These are phyloP conservation scores for Latrodectus hesperus DNA, from an alignment of 2,888 invertebrate species.

Conservation along the genomic window DNA sequence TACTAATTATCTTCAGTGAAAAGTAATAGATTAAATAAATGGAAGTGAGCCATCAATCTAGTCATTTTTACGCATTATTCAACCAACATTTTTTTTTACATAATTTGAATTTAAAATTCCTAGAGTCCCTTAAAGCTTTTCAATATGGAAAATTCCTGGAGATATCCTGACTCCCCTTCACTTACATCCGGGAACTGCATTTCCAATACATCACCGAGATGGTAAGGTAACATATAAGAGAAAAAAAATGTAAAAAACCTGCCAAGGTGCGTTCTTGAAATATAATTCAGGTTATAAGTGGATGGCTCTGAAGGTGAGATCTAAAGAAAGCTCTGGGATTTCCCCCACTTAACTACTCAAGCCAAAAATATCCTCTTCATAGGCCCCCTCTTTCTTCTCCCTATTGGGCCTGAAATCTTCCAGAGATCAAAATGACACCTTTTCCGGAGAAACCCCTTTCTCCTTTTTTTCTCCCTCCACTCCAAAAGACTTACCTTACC, in stretches of 20 bases:
- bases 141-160: too few relatives aligned
- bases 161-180: too few relatives aligned
- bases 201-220: constrained; percentile 29
- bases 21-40: too few relatives aligned
- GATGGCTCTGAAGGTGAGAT: constrained; percentile 14
- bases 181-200: too few relatives aligned
- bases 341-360: constrained; percentile 69
- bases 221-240: constrained; percentile 50
- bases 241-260: neutral
- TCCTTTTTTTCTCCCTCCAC: constrained; percentile 37
- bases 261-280: constrained; percentile 48
- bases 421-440: constrained; percentile 66
- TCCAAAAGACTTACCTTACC: constrained; percentile 56
- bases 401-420: constrained; percentile 55
- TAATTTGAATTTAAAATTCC: too few relatives aligned
- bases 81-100: too few relatives aligned
- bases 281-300: constrained; percentile 35
- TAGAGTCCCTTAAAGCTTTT: too few relatives aligned
- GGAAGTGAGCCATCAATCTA: too few relatives aligned
- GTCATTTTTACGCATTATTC: too few relatives aligned
- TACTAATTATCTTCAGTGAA: too few relatives aligned
- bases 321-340: constrained; percentile 57
- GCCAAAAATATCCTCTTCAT: constrained; percentile 60
- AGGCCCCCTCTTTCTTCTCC: constrained; percentile 22
- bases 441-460: constrained; percentile 27